Evolutionary conservation across 2,797 vertebrate species (phyloP).

Genomic region (Percopsis omiscomaycus): DNA sequence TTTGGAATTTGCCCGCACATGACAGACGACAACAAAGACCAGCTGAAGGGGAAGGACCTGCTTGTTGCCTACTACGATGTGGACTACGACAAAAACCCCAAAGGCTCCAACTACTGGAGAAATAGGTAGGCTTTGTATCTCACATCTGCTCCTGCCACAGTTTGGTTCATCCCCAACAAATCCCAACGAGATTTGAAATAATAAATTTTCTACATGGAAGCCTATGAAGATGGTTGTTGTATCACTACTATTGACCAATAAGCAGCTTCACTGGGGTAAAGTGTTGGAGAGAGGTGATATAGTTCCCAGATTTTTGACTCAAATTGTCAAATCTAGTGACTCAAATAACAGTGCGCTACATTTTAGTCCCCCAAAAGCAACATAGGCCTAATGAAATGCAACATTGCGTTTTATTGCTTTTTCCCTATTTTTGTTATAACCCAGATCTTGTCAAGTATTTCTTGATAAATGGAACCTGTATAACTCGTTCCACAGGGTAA

Average conservation of each 20-base stretch:
- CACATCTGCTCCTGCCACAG: neutral
- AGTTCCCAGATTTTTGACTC: too few relatives aligned
- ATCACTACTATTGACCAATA: too few relatives aligned
- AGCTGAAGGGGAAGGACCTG: conserved; percentile 90
- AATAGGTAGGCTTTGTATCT: conserved; percentile 81
- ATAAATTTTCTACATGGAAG: too few relatives aligned
- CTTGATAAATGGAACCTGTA: neutral
- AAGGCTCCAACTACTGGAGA: conserved; percentile 99
- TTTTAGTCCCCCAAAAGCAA: too few relatives aligned
- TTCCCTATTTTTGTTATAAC: neutral
- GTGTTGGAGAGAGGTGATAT: too few relatives aligned
- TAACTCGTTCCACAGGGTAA: conserved; percentile 80
- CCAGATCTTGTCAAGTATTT: neutral
- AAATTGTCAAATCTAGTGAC: too few relatives aligned
- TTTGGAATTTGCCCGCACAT: conserved; percentile 96
- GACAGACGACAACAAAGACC: conserved; percentile 96
- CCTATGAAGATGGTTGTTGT: too few relatives aligned
- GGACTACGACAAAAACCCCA: conserved; percentile 95
- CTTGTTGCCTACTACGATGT: conserved; percentile 94
- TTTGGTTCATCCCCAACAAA: neutral
- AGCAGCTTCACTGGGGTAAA: too few relatives aligned
- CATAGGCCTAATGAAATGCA: too few relatives aligned
- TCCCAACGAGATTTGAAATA: neutral
- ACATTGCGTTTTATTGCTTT: neutral
- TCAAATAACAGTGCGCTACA: too few relatives aligned